Percentiles rank a stretch among this genome's conserved stretches.
These are phyloP conservation scores for Sesamia inferens DNA, from an alignment of 2,888 invertebrate genomes.

Conservation along the genomic window DNA sequence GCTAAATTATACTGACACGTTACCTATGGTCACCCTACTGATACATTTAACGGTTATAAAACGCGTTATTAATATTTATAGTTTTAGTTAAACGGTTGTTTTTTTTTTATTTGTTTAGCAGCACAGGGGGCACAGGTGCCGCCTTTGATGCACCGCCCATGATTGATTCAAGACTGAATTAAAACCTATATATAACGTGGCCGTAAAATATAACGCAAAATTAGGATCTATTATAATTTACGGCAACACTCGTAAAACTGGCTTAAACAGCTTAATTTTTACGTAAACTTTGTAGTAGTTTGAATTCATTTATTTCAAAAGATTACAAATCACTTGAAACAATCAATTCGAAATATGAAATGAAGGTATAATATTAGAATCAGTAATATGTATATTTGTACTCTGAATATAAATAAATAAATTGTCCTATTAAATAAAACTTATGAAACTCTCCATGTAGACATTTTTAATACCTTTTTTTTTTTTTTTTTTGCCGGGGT, in stretches of 20 bases:
- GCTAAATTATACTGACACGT: background rate
- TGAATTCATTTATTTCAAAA: too few relatives aligned
- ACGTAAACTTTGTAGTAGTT: slow-evolving; percentile 34
- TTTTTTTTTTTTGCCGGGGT: too few relatives aligned
- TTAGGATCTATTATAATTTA: slow-evolving; percentile 73
- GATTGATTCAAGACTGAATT: slow-evolving; percentile 71
- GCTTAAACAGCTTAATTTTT: slow-evolving; percentile 57
- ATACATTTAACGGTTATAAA: slow-evolving; percentile 77
- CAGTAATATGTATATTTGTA: too few relatives aligned
- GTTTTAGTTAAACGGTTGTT: slow-evolving; percentile 77
- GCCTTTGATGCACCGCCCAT: slow-evolving; percentile 79
- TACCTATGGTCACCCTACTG: slow-evolving; percentile 73
- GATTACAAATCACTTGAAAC: too few relatives aligned
- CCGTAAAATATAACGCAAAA: slow-evolving; percentile 72
- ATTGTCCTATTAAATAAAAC: slow-evolving; percentile 20
- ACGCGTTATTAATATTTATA: slow-evolving; percentile 88
- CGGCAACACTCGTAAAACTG: slow-evolving; percentile 67
- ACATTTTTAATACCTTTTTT: slow-evolving; percentile 30
- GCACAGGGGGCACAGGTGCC: slow-evolving; percentile 83
- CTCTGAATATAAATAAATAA: background rate
- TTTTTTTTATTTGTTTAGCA: slow-evolving; percentile 86
- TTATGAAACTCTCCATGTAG: slow-evolving; percentile 9
- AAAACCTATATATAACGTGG: slow-evolving; percentile 68
- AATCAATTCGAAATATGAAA: slow-evolving; percentile 20
- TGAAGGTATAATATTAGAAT: slow-evolving; percentile 3